Base-by-base conservation (phyloP, 2,888 invertebrate species). In the Drosophila stalkeri region DNA sequence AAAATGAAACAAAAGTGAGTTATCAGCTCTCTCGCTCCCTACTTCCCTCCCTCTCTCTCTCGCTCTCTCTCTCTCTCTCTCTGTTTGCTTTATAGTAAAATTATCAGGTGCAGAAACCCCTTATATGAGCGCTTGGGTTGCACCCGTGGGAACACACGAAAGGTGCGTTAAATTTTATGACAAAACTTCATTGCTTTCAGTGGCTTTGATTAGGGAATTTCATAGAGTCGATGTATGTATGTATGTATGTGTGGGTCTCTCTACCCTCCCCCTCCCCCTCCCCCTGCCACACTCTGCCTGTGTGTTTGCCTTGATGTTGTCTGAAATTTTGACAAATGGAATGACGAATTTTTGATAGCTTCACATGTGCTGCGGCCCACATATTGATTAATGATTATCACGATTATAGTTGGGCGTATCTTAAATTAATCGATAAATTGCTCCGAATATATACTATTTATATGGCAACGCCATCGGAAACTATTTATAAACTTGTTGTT, bases 1-100 rank as follows among this genome's bases (percentile, higher is more conserved):
- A 51, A 88, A 91, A 90, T 89, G 91, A 91, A 91, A 90, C 91
- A 92, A 91, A 91, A 91, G 90, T 92, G 91, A 91, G 90, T 91
- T 91, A 92, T 92, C 86, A 87, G 90, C 87, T 83, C 78, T 76
- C 63, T 66, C 69, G 39, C 44, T 18, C 18, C 11, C 35, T 35
- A 9, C 52, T 55, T 39, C 43, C 33, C 63, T 69, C 67, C 37
- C 41, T 18, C n/a, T 52, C 57, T 39, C 43, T 18, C 46, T 2
- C 33, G 54, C 55, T 23, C 54, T 49, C 64, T 14, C 66, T 12
- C 7, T 12, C 20, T 68, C 49, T 47, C 64, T 61, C 18, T 59
- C 49, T 51, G 61, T 43, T 56, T 67, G 39, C 12, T 61, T 68
- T 56, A 56, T 52, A 65, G 80, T 80, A 61, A 80, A 83, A 88